Evolutionary conservation across 2,888 invertebrate genomes (phyloP).

Genomic region (Dusona sp.): DNA sequence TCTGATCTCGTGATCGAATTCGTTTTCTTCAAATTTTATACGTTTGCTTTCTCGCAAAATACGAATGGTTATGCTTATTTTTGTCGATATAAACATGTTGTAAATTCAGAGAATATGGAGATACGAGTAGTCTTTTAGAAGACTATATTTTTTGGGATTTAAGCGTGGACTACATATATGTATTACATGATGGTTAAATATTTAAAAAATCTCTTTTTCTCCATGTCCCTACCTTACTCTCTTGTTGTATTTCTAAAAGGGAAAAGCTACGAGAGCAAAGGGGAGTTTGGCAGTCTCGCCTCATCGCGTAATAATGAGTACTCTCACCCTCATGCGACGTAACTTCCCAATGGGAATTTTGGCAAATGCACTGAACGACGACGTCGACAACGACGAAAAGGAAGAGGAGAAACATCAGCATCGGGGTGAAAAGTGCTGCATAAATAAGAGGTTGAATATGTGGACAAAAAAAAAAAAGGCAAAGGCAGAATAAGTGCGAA

Average conservation of each 20-base stretch:
- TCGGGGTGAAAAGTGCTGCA: not conserved
- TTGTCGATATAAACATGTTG: not conserved
- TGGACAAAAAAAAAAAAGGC: not conserved
- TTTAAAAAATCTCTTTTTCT: constrained; percentile 13
- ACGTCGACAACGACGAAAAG: constrained; percentile 11
- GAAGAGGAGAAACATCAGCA: not conserved
- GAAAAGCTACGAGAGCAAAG: constrained; percentile 35
- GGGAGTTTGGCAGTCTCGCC: constrained; percentile 67
- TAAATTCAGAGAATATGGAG: not conserved
- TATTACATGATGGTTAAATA: constrained; percentile 5
- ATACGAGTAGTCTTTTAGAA: not conserved
- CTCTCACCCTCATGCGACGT: constrained; percentile 19
- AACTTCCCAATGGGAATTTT: constrained; percentile 40
- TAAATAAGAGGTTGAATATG: not conserved
- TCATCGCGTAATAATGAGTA: constrained; percentile 71
- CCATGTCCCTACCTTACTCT: not conserved
- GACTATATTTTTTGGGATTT: not conserved
- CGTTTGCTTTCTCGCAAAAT: not conserved
- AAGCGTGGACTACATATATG: constrained; percentile 1
- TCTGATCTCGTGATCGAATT: not conserved
- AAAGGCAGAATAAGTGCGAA: not conserved
- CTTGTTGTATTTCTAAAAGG: not conserved
- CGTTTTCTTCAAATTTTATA: not conserved
- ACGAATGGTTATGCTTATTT: not conserved
- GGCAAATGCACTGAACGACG: constrained; percentile 10